phyloP scores from a whole-genome alignment of 2,797 vertebrate species.

The Tarsius wallacei region DNA sequence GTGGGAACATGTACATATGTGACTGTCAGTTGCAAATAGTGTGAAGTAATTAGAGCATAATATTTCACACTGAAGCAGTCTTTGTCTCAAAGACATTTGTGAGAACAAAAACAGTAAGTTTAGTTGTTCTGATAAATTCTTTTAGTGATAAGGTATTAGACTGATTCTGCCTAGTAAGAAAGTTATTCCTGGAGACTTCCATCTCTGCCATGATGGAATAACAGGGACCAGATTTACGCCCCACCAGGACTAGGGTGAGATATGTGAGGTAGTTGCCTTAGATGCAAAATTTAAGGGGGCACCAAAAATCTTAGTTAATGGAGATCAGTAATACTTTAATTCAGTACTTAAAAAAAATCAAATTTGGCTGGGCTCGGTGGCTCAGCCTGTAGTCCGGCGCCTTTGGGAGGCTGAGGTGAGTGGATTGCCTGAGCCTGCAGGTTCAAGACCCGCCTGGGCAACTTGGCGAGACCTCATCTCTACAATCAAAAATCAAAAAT shows the following conservation, averaged over 20 bases:
- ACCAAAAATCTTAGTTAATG: background rate
- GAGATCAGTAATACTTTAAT: background rate
- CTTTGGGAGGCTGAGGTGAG: too few relatives aligned
- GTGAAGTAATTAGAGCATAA: background rate
- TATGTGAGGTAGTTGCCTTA: background rate
- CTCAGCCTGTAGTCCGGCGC: too few relatives aligned
- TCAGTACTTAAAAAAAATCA: background rate
- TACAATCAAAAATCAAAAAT: too few relatives aligned
- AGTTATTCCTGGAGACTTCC: background rate
- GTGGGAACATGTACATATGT: background rate
- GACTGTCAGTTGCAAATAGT: background rate
- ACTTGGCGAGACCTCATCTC: too few relatives aligned
- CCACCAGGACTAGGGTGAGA: background rate
- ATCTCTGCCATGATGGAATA: background rate
- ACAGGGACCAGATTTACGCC: background rate
- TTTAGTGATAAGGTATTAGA: rapidly evolving
- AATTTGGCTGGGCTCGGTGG: too few relatives aligned
- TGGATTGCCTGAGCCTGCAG: too few relatives aligned
- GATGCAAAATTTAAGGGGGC: background rate
- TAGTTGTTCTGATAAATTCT: background rate
- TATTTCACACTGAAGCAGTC: background rate
- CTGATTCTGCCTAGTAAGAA: background rate
- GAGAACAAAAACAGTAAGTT: background rate
- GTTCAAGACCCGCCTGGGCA: too few relatives aligned
- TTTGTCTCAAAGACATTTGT: background rate